Conservation (phyloP, 2,888 invertebrate genomes). For the Tromatobia lineatoria region DNA sequence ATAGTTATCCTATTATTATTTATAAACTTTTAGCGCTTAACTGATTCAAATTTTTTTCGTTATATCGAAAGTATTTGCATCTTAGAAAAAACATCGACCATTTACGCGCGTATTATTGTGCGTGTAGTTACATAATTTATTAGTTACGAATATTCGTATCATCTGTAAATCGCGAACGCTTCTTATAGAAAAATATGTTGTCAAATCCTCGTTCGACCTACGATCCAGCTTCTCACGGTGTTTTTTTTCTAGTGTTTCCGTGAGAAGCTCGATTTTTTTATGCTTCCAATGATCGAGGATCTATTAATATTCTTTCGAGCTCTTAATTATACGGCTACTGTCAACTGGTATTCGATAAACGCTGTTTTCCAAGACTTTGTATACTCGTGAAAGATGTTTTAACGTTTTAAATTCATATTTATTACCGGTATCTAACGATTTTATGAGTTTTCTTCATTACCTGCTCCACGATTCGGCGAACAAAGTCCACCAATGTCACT, state of each 20-base stretch:
- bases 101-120: slow-evolving; percentile 5
- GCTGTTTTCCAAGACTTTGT: slow-evolving; percentile 41
- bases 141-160: neutral
- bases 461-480: neutral
- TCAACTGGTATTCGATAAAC: slow-evolving; percentile 17
- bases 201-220: slow-evolving; percentile 17
- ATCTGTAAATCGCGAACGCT: slow-evolving; percentile 16
- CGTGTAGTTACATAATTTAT: neutral
- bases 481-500: too few species aligned
- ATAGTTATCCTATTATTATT: slow-evolving; percentile 14
- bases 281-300: slow-evolving; percentile 39
- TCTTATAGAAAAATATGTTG: slow-evolving; percentile 20
- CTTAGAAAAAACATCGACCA: slow-evolving; percentile 8
- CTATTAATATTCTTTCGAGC: slow-evolving; percentile 11
- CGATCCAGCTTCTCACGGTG: slow-evolving; percentile 11
- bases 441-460: slow-evolving; percentile 8
- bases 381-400: slow-evolving; percentile 36
- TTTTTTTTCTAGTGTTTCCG: slow-evolving; percentile 8
- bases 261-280: slow-evolving; percentile 25
- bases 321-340: neutral
- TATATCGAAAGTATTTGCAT: neutral
- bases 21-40: slow-evolving; percentile 3
- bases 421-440: slow-evolving; percentile 20
- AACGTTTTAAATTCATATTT: slow-evolving; percentile 35
- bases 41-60: neutral